Conservation (phyloP, 92 coral and sea anemone genomes). For the Porites lobata region DNA sequence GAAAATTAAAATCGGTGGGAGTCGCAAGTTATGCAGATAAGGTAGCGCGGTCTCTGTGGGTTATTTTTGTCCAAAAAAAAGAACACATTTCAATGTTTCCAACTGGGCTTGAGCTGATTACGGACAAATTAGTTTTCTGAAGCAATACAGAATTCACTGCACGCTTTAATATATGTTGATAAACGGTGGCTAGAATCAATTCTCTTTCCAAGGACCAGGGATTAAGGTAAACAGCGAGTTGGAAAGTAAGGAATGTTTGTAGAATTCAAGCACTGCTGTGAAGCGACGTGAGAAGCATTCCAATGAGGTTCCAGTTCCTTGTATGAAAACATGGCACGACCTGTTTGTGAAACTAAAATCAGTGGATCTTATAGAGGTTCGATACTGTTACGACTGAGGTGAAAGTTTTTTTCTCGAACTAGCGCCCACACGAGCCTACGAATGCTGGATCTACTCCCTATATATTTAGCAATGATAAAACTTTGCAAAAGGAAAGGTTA, state of each 20-base stretch:
- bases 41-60: slow-evolving; percentile 45
- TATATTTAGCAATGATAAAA: too few species aligned
- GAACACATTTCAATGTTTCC: slow-evolving; percentile 52
- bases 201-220: slow-evolving; percentile 13
- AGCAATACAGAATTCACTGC: slow-evolving; percentile 25
- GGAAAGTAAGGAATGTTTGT: slow-evolving; percentile 1
- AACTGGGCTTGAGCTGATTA: slow-evolving; percentile 49
- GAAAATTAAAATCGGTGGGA: slow-evolving; percentile 81
- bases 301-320: slow-evolving; percentile 29
- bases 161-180: slow-evolving; percentile 10
- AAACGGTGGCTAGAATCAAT: slow-evolving; percentile 5
- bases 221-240: not conserved
- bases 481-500: too few species aligned
- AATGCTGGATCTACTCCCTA: too few species aligned
- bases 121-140: slow-evolving; percentile 45
- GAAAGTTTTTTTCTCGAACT: not conserved
- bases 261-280: slow-evolving; percentile 45
- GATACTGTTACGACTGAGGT: not conserved
- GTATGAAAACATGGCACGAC: not conserved
- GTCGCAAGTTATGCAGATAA: slow-evolving; percentile 52
- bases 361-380: not conserved
- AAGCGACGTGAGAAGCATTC: slow-evolving; percentile 40
- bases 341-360: not conserved
- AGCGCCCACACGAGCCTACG: not conserved
- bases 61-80: slow-evolving; percentile 46